Evolutionary conservation across 2,888 invertebrate genomes (phyloP).

Genomic region (Apodemia zela): DNA sequence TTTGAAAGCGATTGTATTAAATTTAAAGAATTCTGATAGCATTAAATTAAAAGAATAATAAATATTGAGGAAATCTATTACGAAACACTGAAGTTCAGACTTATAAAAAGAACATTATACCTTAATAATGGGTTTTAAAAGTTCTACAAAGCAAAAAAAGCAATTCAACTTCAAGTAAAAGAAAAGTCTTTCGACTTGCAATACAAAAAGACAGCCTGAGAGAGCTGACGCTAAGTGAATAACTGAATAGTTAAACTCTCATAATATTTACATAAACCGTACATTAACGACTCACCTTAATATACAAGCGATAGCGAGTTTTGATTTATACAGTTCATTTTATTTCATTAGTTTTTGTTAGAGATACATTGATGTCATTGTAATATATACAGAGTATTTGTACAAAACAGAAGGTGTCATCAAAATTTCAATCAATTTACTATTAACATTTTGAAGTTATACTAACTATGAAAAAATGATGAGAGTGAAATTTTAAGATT

Average conservation of each 20-base stretch:
- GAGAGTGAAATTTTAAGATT: no score
- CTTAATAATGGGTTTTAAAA: slow-evolving; percentile 30
- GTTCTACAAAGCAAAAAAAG: slow-evolving; percentile 35
- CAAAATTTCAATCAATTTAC: no score
- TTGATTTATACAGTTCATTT: slow-evolving; percentile 8
- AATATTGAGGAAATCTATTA: slow-evolving; percentile 36
- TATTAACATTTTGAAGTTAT: no score
- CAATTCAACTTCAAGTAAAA: slow-evolving; percentile 40
- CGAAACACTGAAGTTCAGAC: slow-evolving; percentile 25
- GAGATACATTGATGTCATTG: no score
- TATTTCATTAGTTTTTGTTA: background rate
- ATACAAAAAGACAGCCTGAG: slow-evolving; percentile 65
- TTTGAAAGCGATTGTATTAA: background rate
- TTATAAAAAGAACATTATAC: slow-evolving; percentile 14
- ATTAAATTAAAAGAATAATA: background rate
- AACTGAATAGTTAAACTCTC: slow-evolving; percentile 79
- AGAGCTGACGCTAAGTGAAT: slow-evolving; percentile 72
- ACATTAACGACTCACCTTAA: slow-evolving; percentile 61
- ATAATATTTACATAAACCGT: slow-evolving; percentile 76
- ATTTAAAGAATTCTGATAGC: background rate
- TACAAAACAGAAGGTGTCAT: no score
- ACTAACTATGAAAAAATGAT: no score
- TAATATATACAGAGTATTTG: no score
- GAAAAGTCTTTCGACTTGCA: slow-evolving; percentile 49
- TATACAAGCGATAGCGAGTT: slow-evolving; percentile 41